Evolutionary conservation across 2,797 vertebrate species (phyloP), one percentile per base, ranked within the genome.

Genomic region (Lepilemur ruficaudatus): DNA sequence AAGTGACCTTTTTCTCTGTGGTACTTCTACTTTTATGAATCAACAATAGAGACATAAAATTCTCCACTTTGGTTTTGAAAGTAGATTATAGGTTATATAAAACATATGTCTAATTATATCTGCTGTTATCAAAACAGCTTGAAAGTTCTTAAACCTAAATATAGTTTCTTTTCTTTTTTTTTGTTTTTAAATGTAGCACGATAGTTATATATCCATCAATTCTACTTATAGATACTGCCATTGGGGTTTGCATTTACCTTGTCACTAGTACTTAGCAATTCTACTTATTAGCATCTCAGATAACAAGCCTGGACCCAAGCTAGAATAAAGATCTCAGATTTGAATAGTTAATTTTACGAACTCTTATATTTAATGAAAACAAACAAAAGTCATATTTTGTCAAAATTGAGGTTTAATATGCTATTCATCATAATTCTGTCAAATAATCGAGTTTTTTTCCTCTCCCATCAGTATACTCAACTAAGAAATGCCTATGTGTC

Each of bases 21-120:
- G 0, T 0, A 0, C 70, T 96, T 95, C 93, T 97, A 86, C 91
- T 98, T 98, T 95, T 96, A 90, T 91, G 79, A 95, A 93, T 95
- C 69, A 89, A 10, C 2, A 20, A 91, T n/a, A 72, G 52, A 82
- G 0, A 75, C 15, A 73, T 80, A 46, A 93, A 89, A 93, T 96
- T 96, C 43, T 83, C 18, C 0, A 46, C 5, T 96, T 95, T 96
- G 43, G 30, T 88, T 96, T 81, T 92, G 80, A 96, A 83, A 96
- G 76, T 59, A 97, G 83, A 95, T 93, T 94, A 35, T 50, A 86
- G 78, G 52, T 88, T 97, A 93, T 1, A 4, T 41, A 75, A 93
- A 97, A 23, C 18, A 48, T 46, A 92, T 94, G 59, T 87, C 38
- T 91, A 30, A 63, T 25, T 89, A 20, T 52, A 25, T 35, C 84